These are phyloP conservation scores for Chinchilla lanigera DNA, from an alignment of 2,113 vertebrate genomes.

Conservation along the genomic window DNA sequence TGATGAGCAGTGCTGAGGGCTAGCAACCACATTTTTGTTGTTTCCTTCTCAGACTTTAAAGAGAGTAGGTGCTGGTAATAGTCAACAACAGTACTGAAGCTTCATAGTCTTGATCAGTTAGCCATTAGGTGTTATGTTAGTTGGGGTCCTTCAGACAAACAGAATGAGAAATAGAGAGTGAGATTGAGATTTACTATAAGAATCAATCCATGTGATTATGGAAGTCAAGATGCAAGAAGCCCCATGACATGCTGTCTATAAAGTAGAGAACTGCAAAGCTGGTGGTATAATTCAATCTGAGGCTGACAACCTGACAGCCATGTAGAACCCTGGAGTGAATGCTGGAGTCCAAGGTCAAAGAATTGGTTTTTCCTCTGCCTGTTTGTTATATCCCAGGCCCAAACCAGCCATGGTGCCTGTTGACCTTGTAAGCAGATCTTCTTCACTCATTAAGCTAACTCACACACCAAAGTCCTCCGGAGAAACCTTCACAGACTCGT, in stretches of 20 bases:
- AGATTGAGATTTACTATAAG: background rate
- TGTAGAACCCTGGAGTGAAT: background rate
- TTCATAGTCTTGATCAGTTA: background rate
- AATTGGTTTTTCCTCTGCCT: background rate
- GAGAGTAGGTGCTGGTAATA: background rate
- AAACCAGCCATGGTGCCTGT: no score
- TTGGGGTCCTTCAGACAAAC: background rate
- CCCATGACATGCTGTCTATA: background rate
- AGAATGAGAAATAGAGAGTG: background rate
- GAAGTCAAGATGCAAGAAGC: background rate
- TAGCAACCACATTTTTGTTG: background rate
- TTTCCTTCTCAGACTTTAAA: constrained; percentile 9
- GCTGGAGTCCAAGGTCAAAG: background rate
- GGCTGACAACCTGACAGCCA: background rate
- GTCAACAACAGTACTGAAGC: background rate
- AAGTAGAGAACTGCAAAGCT: background rate
- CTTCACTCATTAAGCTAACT: background rate
- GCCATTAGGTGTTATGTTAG: background rate
- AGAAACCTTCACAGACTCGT: background rate
- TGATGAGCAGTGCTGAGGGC: background rate
- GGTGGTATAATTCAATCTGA: background rate
- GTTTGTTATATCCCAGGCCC: background rate
- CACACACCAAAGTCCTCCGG: background rate
- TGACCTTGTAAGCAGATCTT: background rate
- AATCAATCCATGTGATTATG: background rate